These are phyloP conservation scores for Diorhabda elongata DNA, from an alignment of 1,140 invertebrate genomes.

Conservation along the genomic window DNA sequence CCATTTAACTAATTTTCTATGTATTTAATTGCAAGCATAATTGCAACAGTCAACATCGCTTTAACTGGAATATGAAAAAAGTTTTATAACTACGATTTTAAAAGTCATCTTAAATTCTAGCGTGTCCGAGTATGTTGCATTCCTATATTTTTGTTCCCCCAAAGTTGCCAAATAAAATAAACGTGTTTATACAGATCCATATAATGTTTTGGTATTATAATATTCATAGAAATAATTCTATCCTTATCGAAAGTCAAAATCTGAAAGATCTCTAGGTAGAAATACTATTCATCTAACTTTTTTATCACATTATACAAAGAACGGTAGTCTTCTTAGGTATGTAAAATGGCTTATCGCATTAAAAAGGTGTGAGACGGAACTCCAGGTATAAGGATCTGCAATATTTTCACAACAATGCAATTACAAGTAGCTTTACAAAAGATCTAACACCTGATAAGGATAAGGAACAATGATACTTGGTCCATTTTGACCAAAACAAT, in stretches of 20 bases:
- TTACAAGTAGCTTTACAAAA: slow-evolving; percentile 24
- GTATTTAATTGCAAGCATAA: too few relatives aligned
- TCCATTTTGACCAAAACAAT: slow-evolving; percentile 23
- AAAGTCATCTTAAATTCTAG: too few relatives aligned
- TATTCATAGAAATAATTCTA: not conserved
- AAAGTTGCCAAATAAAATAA: not conserved
- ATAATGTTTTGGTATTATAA: not conserved
- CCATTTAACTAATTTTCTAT: too few relatives aligned
- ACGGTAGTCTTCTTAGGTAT: slow-evolving; percentile 5
- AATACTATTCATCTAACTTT: slow-evolving; percentile 1
- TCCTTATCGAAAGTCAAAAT: not conserved
- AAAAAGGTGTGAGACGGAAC: slow-evolving; percentile 17
- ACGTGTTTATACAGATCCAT: not conserved
- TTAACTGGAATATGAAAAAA: too few relatives aligned
- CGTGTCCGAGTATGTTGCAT: too few relatives aligned
- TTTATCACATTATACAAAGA: not conserved
- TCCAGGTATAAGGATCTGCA: slow-evolving; percentile 22
- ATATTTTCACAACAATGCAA: slow-evolving; percentile 25
- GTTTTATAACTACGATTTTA: too few relatives aligned
- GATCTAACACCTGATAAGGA: slow-evolving; percentile 26
- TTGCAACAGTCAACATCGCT: too few relatives aligned
- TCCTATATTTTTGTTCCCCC: not conserved
- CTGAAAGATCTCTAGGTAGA: not conserved
- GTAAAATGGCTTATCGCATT: slow-evolving; percentile 26
- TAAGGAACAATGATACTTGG: slow-evolving; percentile 5